These are phyloP conservation scores for Caenorhabditis sp. DNA, from an alignment of 2,888 invertebrate species.

Conservation along the genomic window DNA sequence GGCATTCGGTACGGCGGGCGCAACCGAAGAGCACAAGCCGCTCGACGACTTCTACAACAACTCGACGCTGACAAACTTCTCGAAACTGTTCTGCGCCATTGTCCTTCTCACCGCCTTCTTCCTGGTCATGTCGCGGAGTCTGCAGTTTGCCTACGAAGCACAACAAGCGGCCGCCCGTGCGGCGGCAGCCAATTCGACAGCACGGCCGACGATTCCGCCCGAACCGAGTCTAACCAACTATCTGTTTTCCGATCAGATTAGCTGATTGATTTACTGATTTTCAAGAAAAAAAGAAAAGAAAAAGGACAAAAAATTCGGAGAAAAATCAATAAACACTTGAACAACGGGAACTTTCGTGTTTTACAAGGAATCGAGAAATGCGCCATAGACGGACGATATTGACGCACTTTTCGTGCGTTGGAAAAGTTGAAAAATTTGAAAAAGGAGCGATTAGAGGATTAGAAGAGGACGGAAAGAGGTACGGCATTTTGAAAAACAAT, in stretches of 20 bases:
- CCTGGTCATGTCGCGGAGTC: constrained; percentile 73
- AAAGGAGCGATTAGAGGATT: too few relatives aligned
- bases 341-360: neutral
- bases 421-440: too few relatives aligned
- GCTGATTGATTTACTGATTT: neutral
- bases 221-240: neutral
- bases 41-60: constrained; percentile 79
- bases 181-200: constrained; percentile 11
- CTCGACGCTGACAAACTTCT: constrained; percentile 75
- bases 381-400: too few relatives aligned
- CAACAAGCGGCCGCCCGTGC: constrained; percentile 20
- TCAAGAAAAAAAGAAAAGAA: too few relatives aligned
- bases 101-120: constrained; percentile 71
- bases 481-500: too few relatives aligned
- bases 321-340: neutral
- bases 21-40: constrained; percentile 68
- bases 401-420: too few relatives aligned
- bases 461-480: too few relatives aligned
- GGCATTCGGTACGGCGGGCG: constrained; percentile 70
- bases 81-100: constrained; percentile 72
- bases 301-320: neutral
- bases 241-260: constrained; percentile 3
- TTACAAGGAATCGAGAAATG: too few relatives aligned
- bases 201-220: neutral
- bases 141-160: constrained; percentile 61